Conservation (phyloP, 2,113 vertebrate genomes). For the Piprites chloris region DNA sequence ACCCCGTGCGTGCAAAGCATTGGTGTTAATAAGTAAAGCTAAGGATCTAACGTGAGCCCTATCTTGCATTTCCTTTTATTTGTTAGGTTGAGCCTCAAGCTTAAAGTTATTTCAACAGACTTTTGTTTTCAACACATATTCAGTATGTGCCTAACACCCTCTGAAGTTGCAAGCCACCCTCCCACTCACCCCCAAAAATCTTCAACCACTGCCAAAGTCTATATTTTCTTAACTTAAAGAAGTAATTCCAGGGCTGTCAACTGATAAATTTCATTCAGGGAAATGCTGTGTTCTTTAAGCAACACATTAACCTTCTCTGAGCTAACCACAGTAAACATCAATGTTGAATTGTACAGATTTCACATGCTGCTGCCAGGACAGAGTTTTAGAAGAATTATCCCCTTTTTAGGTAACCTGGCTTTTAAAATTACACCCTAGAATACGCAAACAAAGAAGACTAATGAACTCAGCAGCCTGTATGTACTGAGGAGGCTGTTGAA, state of each 20-base stretch:
- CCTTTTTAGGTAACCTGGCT: slow-evolving; percentile 53
- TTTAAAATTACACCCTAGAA: slow-evolving; percentile 50
- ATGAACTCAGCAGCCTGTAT: slow-evolving; percentile 9
- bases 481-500: background rate
- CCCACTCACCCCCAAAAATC: slow-evolving; percentile 22
- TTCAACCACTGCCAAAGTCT: slow-evolving; percentile 34
- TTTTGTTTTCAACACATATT: slow-evolving; percentile 59
- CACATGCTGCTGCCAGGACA: slow-evolving; percentile 35
- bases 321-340: slow-evolving; percentile 39
- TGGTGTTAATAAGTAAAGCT: background rate
- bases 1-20: background rate
- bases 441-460: slow-evolving; percentile 33
- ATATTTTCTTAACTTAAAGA: slow-evolving; percentile 52
- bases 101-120: background rate
- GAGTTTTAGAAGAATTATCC: slow-evolving; percentile 33
- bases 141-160: slow-evolving; percentile 28
- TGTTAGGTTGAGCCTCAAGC: background rate
- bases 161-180: slow-evolving; percentile 42
- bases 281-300: background rate
- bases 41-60: background rate
- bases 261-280: slow-evolving; percentile 41
- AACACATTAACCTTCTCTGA: slow-evolving; percentile 50
- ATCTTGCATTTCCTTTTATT: slow-evolving; percentile 37
- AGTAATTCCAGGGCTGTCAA: slow-evolving; percentile 36
- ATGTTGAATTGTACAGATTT: slow-evolving; percentile 14